Evolutionary conservation across 2,113 vertebrate species (phyloP), one percentile per base, ranked within the genome.

Genomic region (Engystomops pustulosus): DNA sequence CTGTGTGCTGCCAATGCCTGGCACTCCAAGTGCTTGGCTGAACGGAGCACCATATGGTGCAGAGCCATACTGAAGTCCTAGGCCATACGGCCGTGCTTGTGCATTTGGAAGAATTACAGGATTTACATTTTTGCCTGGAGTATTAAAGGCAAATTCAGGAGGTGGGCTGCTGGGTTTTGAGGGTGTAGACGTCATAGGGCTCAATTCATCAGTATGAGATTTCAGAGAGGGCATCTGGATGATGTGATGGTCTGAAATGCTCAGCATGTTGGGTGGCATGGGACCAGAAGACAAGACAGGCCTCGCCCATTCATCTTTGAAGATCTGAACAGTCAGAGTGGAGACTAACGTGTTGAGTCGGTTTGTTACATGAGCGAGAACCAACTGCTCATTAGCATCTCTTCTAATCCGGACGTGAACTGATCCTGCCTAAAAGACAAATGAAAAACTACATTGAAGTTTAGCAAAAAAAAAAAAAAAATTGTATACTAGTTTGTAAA

Each of bases 371-470:
- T 99, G 98, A 71, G 98, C 98, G 90, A 99, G 93, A 11, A 99
- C 98, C 93, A 99, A 95, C 89, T 99, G 98, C 87, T 99, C 98
- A 72, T 98, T 98, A 23, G 98, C 98, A 41, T 99, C 98, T 25
- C 98, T 94, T 74, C 98, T 96, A 88, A 99, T 98, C 78, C 98
- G 94, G 23, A 99, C 98, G 0, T 99, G 97, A 11, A 97, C 93
- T 7, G 98, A 99, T 84, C 98, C 98, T 34, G 96, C 97, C 98
- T 99, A 90, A 62, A 85, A 89, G 86, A n/a, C n/a, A n/a, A n/a
- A n/a, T n/a, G n/a, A n/a, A n/a, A n/a, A n/a, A n/a, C n/a, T n/a
- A n/a, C n/a, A n/a, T n/a, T n/a, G n/a, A n/a, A n/a, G n/a, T n/a
- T n/a, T 84, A 0, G 71, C 87, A 0, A 86, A 25, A 25, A 51